A percentile compares a stretch with the other conserved stretches of the same genome.
These are phyloP conservation scores for Drosophila seclusa DNA, from an alignment of 2,888 invertebrate genomes.

Conservation along the genomic window DNA sequence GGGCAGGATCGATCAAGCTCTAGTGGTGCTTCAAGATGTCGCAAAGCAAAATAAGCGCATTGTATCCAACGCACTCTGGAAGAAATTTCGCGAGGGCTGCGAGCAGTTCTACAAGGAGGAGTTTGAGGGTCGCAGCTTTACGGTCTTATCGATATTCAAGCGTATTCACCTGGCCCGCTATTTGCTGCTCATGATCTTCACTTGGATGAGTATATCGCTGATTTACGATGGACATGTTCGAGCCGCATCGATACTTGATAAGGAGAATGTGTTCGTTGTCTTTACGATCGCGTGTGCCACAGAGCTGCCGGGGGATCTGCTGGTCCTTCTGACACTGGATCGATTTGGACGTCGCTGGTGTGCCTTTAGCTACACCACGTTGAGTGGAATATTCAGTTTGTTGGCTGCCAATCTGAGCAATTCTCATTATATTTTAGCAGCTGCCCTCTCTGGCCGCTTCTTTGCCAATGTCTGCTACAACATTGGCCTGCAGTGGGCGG, in stretches of 20 bases:
- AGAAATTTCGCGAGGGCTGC: conserved; percentile 88
- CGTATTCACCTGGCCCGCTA: conserved; percentile 90
- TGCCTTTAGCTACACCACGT: conserved; percentile 91
- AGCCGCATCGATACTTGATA: conserved; percentile 92
- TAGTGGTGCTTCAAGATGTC: conserved; percentile 90
- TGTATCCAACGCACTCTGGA: conserved; percentile 89
- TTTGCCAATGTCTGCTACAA: conserved; percentile 96
- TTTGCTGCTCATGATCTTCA: conserved; percentile 90
- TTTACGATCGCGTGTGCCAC: conserved; percentile 94
- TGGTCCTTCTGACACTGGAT: conserved; percentile 90
- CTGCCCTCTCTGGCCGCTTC: conserved; percentile 93
- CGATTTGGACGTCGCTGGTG: conserved; percentile 94
- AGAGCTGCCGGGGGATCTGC: conserved; percentile 93
- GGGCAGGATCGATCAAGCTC: conserved; percentile 91
- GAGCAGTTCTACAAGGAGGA: conserved; percentile 89
- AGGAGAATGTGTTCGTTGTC: conserved; percentile 91
- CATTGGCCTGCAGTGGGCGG: conserved; percentile 95
- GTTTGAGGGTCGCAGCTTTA: conserved; percentile 88
- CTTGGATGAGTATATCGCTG: conserved; percentile 94
- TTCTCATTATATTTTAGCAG: conserved; percentile 89
- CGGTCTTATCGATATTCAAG: conserved; percentile 91
- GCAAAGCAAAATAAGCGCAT: conserved; percentile 90
- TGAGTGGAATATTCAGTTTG: conserved; percentile 92
- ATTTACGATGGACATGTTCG: conserved; percentile 95
- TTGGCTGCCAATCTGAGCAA: conserved; percentile 90